Conservation (phyloP, 2,113 vertebrate species). For the Salvator merianae region DNA sequence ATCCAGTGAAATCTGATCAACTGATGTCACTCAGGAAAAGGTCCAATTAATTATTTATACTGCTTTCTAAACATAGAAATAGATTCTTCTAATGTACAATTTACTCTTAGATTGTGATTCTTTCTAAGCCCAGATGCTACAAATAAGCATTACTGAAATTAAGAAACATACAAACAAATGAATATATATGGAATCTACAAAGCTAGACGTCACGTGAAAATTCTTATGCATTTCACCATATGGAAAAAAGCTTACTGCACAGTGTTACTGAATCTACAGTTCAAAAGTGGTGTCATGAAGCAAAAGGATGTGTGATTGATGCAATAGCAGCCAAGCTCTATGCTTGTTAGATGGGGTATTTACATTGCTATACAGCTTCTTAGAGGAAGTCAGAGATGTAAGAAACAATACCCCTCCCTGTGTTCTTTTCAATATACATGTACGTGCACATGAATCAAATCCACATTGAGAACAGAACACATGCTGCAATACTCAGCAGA, state of each 20-base stretch:
- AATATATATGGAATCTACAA: background rate
- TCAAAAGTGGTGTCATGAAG: background rate
- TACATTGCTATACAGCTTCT: background rate
- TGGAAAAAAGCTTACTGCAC: background rate
- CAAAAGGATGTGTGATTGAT: background rate
- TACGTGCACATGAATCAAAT: background rate
- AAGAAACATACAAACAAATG: background rate
- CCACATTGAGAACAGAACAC: background rate
- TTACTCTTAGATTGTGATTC: background rate
- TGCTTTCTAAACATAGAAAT: constrained; percentile 13
- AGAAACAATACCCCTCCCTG: background rate
- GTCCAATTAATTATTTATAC: constrained; percentile 22
- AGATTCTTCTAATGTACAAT: background rate
- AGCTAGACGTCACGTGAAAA: background rate
- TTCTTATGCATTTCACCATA: background rate
- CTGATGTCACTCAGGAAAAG: constrained; percentile 10
- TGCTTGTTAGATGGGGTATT: background rate
- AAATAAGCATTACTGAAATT: constrained; percentile 1
- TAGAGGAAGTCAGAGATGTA: background rate
- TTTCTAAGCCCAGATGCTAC: background rate
- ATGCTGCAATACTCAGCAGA: background rate
- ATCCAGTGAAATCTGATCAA: constrained; percentile 4
- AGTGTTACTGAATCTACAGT: background rate
- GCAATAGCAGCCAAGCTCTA: background rate
- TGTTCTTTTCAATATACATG: background rate